Evolutionary conservation across 2,888 invertebrate species (phyloP), one percentile per base, ranked within the genome.

Genomic region (Ophion ellenae): DNA sequence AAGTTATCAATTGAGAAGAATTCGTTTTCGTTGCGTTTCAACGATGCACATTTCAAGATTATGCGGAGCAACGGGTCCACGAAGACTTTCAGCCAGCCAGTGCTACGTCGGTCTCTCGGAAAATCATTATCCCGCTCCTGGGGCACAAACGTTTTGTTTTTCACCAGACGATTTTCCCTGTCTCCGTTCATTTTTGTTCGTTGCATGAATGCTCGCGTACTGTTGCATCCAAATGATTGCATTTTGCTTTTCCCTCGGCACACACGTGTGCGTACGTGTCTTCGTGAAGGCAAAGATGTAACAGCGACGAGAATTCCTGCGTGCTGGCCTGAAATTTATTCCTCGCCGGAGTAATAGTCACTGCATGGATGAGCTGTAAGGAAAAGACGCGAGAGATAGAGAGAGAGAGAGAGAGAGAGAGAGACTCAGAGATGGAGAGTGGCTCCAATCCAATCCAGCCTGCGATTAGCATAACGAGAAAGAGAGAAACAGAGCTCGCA

Each of bases 291-390:
- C 59, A 61, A 24, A 61, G 61, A 61, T 69, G 57, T 70, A 53
- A 64, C 73, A 73, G 63, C 73, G 40, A 53, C 53, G 73, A 66
- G 73, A 64, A 80, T 66, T 77, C 57, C 77, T 80, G 53, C 79
- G 70, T 73, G 73, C 73, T 80, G 63, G 75, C 47, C 64, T 67
- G 36, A 63, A 86, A 86, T 86, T 86, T 83, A 86, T 86, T 83
- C 77, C 81, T 81, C 81, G 66, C 40, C 67, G 63, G 75, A 63
- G 75, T 76, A 80, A 76, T 81, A 84, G 84, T 80, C 80, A 64
- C 69, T 81, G 61, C 71, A 4, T 4, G 75, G 47, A 76, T 69
- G 75, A 74, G 61, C 47, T 36, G 32, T 11, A 45, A 70, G 28
- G 80, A 78, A 76, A n/a, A 63, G 32, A 24, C 53, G n/a, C 47